A percentile compares a stretch with the other conserved stretches of the same genome.
Evolutionary conservation across 2,113 vertebrate genomes (phyloP).

Genomic region (Pseudorectes ferrugineus): DNA sequence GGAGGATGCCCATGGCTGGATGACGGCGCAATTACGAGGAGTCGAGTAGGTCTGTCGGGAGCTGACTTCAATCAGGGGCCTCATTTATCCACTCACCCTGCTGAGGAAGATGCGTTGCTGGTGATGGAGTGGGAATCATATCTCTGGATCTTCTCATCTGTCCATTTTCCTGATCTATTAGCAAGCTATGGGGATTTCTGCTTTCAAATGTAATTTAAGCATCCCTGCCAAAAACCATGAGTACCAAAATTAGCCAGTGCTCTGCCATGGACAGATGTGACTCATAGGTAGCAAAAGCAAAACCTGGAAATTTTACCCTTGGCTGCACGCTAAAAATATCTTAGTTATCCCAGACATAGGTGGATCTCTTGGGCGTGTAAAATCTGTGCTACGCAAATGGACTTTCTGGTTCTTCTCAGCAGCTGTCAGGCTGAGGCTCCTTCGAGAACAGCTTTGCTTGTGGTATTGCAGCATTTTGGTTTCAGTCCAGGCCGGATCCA

Average conservation of each 20-base stretch:
- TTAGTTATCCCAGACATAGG: background rate
- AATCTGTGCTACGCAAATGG: background rate
- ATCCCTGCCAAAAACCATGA: background rate
- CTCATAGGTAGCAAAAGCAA: background rate
- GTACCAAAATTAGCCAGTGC: background rate
- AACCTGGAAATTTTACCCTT: background rate
- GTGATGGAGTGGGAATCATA: background rate
- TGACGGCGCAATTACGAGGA: fast-evolving
- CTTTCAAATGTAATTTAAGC: background rate
- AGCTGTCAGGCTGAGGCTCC: background rate
- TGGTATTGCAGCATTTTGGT: background rate
- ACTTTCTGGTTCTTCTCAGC: background rate
- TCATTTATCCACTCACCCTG: background rate
- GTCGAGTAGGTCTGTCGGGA: background rate
- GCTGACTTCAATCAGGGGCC: background rate
- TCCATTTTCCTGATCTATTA: background rate
- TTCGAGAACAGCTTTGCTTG: background rate
- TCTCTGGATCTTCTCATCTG: background rate
- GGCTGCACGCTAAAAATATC: background rate
- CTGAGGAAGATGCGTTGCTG: background rate
- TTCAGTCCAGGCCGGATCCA: background rate
- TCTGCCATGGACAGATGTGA: background rate
- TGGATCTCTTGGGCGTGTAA: background rate
- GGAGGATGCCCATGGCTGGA: background rate
- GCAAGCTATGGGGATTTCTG: background rate